phyloP scores from a whole-genome alignment of 2,113 vertebrate species.

The Sapayoa aenigma region DNA sequence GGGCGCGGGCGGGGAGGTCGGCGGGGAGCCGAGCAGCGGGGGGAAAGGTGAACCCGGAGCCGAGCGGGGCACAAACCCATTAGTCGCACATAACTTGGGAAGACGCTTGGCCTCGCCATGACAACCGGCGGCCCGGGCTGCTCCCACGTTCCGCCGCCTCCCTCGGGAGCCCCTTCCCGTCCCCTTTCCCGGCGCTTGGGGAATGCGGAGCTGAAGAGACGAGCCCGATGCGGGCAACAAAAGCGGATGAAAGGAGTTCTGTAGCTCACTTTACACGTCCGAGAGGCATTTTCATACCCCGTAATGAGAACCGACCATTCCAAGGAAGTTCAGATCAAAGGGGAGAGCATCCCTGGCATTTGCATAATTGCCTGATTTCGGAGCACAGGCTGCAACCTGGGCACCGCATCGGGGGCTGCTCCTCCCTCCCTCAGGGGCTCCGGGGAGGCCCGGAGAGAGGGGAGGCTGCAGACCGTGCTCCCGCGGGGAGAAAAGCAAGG shows the following conservation, averaged over 20 bases:
- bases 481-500: background rate
- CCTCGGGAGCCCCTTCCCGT: background rate
- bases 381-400: background rate
- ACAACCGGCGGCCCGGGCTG: conserved; percentile 32
- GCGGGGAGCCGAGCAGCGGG: background rate
- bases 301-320: conserved; percentile 14
- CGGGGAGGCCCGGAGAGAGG: background rate
- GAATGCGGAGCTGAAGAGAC: background rate
- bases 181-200: background rate
- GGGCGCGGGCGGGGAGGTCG: background rate
- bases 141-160: conserved; percentile 17
- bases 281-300: conserved; percentile 34
- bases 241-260: conserved; percentile 29
- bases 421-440: background rate
- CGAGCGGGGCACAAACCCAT: conserved; percentile 14
- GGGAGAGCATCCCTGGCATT: background rate
- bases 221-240: background rate
- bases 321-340: conserved; percentile 55
- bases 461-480: background rate
- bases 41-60: conserved; percentile 29
- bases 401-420: background rate
- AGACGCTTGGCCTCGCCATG: conserved; percentile 31
- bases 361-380: conserved; percentile 32
- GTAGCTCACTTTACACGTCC: conserved; percentile 12
- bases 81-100: conserved; percentile 38